Percentiles rank a stretch among this genome's conserved stretches.
These are phyloP conservation scores for Callithrix jacchus DNA, from an alignment of 2,113 vertebrate species.

Conservation along the genomic window DNA sequence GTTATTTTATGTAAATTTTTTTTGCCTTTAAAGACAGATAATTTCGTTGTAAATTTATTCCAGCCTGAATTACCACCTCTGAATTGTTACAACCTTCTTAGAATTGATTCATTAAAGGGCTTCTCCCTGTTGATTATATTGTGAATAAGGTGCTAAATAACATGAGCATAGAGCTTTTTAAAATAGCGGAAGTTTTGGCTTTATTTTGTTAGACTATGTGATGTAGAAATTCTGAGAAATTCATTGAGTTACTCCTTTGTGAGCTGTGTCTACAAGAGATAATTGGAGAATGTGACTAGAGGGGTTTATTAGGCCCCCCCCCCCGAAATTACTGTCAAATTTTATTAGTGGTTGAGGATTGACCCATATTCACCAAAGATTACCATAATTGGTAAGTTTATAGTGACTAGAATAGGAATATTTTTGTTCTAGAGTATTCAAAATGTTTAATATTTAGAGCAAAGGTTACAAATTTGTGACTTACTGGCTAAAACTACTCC, in stretches of 20 bases:
- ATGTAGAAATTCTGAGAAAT: conserved; percentile 19
- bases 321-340: neutral
- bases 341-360: neutral
- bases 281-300: neutral
- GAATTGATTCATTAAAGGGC: neutral
- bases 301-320: neutral
- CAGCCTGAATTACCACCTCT: neutral
- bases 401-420: neutral
- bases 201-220: neutral
- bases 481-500: neutral
- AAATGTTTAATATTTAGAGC: neutral
- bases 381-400: neutral
- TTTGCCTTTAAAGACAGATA: neutral
- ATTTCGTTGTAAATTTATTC: neutral
- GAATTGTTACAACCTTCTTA: neutral
- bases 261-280: neutral
- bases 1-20: neutral
- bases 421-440: neutral
- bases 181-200: neutral
- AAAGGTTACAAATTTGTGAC: neutral
- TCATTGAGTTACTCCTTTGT: neutral
- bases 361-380: neutral
- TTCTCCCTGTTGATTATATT: neutral
- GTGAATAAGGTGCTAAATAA: neutral
- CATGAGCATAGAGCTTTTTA: neutral